Evolutionary conservation across 2,797 vertebrate genomes (phyloP), one percentile per base, ranked within the genome.

Genomic region (Sitta carolinensis): DNA sequence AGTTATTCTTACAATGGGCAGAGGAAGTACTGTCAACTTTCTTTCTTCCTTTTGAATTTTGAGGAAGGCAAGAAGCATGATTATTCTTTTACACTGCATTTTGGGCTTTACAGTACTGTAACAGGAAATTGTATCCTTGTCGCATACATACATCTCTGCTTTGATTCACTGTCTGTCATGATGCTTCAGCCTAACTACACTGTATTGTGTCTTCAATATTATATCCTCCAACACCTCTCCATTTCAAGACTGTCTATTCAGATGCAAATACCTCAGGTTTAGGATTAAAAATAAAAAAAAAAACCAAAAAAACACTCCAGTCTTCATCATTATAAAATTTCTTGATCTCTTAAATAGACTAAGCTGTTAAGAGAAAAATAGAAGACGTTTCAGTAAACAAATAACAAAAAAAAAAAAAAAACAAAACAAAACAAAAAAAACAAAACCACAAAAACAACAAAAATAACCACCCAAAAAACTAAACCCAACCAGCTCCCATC

Each of bases 291-390:
- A 66, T 4, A 32, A 4, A 23, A 57, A 67, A 12, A 4, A 0
- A 25, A 22, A 4, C 0, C 52, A 67, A 12, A 4, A 0, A 25
- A 22, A 4, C 0, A 7, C 7, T 54, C 12, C 5, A 30, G 3
- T 38, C 11, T 59, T 78, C 6, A 50, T 34, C 1, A 4, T 10
- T 13, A 29, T 20, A 38, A 73, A 59, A 58, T 48, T 81, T 66
- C 17, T 14, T 45, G 22, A 83, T 22, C 20, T 86, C 10, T 52
- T 54, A 40, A 78, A 23, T 2, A 67, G 20, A 57, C 55, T 23
- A 50, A 63, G 4, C 2, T 50, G 14, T 20, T 34, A 48, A 48
- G 3, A 55, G 16, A 84, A 84, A 78, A 72, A 36, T 2, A 47
- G 25, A 59, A 7, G 12, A 57, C 83, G 93, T 40, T 1, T 3